Base-by-base conservation (phyloP, 2,888 invertebrate species). In the Standfussiana lucernea region DNA sequence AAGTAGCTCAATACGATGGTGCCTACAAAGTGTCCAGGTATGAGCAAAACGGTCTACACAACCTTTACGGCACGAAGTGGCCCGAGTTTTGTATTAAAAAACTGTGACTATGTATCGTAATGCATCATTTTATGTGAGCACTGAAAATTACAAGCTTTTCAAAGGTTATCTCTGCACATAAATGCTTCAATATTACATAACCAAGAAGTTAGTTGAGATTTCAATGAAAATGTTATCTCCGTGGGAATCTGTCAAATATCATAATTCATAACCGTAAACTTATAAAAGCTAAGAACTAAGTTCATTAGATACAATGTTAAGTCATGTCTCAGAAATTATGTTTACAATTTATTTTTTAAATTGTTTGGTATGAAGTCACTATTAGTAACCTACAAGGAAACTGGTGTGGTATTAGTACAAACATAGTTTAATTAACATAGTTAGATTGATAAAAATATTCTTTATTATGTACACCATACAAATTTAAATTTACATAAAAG, bases 1-100 rank as follows among this genome's bases (percentile, higher is more conserved):
- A 99, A 97, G 99, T 99, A 1, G 99, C 99, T n/a, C 98, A 98
- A 95, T 99, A 99, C 92, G 99, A 99, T 93, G 99, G 99, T 83
- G 99, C 99, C 69, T 99, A 99, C 93, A 98, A 99, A 98, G 98
- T 99, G 45, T 98, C 98, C 80, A 97, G 97, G 95, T 96, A 88
- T 68, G 76, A 66, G 47, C 72, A 13, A 72, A 75, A 70, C 74
- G 11, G 50, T 53, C 76, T 68, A 75, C 78, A 75, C 89, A 91
- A 90, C 88, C 88, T 85, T 76, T 65, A 53, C 42, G 37, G n/a
- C 50, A 42, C 15, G 53, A 32, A 40, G 64, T 71, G 53, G 61
- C 42, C 32, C n/a, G 2, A n/a, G 56, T 56, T 67, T 62, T 72
- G 62, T 62, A 45, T 80, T 35, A 62, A 62, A 68, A 69, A 70